Conservation (phyloP, 1,140 invertebrate species). For the Psilanteris sp. region DNA sequence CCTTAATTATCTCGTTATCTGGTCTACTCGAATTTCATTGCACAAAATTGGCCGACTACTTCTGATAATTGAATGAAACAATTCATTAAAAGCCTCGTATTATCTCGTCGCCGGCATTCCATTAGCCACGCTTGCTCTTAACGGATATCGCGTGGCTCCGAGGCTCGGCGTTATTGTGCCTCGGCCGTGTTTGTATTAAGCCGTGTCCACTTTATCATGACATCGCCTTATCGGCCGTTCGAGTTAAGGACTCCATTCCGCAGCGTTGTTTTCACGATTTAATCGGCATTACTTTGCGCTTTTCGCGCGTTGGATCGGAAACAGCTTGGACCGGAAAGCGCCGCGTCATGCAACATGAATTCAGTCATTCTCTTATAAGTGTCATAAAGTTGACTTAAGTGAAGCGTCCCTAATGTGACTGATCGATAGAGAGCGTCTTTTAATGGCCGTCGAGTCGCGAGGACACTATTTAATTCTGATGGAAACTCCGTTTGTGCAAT, state of each 20-base stretch:
- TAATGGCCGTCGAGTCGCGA: constrained; percentile 35
- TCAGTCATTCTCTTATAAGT: constrained; percentile 52
- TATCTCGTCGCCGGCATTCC: constrained; percentile 25
- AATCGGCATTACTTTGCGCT: constrained; percentile 53
- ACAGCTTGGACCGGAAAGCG: constrained; percentile 22
- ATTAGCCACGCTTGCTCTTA: constrained; percentile 17
- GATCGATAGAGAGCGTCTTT: constrained; percentile 40
- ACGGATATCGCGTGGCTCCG: constrained; percentile 19
- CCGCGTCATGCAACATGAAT: constrained; percentile 35
- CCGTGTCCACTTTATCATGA: constrained; percentile 30
- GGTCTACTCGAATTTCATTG: constrained; percentile 24
- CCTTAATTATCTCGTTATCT: constrained; percentile 24
- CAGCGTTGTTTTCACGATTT: constrained; percentile 37
- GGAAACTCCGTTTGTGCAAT: constrained; percentile 39
- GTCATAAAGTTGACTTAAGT: constrained; percentile 47
- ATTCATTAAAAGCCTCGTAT: constrained; percentile 38
- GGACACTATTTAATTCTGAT: constrained; percentile 19
- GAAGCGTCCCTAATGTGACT: constrained; percentile 44
- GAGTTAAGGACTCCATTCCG: constrained; percentile 19
- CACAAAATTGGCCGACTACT: constrained; percentile 24
- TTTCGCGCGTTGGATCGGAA: constrained; percentile 29
- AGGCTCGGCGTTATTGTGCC: constrained; percentile 5
- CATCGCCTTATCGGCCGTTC: constrained; percentile 27
- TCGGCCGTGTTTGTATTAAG: constrained; percentile 25
- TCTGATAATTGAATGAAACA: constrained; percentile 38